These are phyloP conservation scores for Gastrophryne carolinensis DNA, from an alignment of 2,797 vertebrate species.

Conservation along the genomic window DNA sequence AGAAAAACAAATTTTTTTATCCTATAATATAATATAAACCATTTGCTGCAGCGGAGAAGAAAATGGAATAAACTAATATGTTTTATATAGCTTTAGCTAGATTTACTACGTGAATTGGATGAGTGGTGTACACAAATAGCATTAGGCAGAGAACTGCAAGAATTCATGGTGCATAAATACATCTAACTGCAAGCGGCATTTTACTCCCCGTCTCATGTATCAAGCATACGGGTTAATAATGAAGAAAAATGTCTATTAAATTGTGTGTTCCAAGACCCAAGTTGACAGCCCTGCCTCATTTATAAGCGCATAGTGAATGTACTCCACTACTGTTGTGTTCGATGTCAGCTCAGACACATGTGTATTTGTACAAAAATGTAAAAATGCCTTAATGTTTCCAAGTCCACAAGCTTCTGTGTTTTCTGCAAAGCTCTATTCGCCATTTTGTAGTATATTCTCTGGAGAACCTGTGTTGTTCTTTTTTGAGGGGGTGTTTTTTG, in stretches of 20 bases:
- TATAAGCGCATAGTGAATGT: background rate
- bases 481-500: too few species aligned
- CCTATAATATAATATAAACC: background rate
- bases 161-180: background rate
- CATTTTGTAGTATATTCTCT: too few species aligned
- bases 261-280: slow-evolving; percentile 6
- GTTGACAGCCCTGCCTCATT: slow-evolving; percentile 15
- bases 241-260: slow-evolving; percentile 12
- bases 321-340: background rate
- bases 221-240: background rate
- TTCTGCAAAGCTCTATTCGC: too few species aligned
- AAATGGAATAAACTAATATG: background rate
- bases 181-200: background rate
- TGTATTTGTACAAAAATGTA: background rate
- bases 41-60: background rate
- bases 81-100: background rate
- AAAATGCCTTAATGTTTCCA: background rate
- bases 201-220: background rate
- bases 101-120: background rate
- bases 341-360: background rate
- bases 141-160: background rate
- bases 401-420: too few species aligned
- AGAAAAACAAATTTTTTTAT: too few species aligned
- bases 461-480: too few species aligned
- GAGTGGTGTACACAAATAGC: background rate